phyloP scores from a whole-genome alignment of 2,113 vertebrate genomes.

The Scomber japonicus region DNA sequence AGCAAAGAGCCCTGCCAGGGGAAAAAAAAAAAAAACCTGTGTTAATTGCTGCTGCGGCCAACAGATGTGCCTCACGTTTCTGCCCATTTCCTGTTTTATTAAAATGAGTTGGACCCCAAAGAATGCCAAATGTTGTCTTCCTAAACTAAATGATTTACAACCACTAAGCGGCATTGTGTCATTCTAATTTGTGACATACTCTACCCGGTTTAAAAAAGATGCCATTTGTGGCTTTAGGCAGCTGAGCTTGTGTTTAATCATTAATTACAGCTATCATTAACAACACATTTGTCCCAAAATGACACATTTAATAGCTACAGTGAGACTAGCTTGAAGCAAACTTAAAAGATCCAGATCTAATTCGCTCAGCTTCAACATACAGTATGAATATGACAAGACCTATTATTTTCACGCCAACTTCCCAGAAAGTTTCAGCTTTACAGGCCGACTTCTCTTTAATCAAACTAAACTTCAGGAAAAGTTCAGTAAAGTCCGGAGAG shows the following conservation, averaged over 20 bases:
- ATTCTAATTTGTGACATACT: conserved; percentile 54
- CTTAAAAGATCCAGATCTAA: background rate
- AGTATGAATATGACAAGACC: background rate
- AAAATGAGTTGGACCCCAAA: conserved; percentile 62
- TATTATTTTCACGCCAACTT: background rate
- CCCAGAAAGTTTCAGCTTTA: conserved; percentile 1
- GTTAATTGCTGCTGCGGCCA: conserved; percentile 76
- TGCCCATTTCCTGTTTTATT: conserved; percentile 74
- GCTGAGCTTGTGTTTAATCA: conserved; percentile 46
- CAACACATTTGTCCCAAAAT: conserved; percentile 9
- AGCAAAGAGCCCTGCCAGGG: conserved; percentile 59
- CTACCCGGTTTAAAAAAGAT: conserved; percentile 23
- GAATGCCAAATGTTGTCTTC: conserved; percentile 69
- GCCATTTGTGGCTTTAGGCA: conserved; percentile 42
- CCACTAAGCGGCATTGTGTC: conserved; percentile 46
- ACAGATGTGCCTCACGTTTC: conserved; percentile 79
- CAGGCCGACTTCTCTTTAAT: conserved; percentile 6
- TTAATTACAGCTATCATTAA: conserved; percentile 19
- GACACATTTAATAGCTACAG: conserved; percentile 5
- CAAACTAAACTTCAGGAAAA: conserved; percentile 20
- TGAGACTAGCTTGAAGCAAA: background rate
- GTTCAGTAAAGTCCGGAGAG: conserved; percentile 22
- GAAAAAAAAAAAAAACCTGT: conserved; percentile 33
- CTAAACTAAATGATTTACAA: conserved; percentile 71
- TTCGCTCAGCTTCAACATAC: background rate